Conservation (phyloP, 1,140 invertebrate species). For the Augochlora pura region DNA sequence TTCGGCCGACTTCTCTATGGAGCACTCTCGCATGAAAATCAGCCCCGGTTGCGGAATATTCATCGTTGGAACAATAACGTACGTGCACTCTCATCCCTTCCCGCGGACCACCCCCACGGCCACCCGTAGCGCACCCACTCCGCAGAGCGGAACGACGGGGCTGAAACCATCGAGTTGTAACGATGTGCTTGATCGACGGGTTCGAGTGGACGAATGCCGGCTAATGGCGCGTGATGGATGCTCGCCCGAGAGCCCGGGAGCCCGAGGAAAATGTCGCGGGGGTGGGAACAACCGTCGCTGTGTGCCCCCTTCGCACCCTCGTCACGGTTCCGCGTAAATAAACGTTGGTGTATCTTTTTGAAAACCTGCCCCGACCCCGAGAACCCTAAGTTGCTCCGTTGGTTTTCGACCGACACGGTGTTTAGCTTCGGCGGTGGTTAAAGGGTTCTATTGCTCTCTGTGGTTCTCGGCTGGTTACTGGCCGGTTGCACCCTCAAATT, state of each 20-base stretch:
- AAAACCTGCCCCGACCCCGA: too few species aligned
- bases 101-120: background rate
- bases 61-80: conserved; percentile 31
- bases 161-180: conserved; percentile 12
- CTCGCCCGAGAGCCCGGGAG: too few species aligned
- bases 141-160: background rate
- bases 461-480: too few species aligned
- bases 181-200: conserved; percentile 17
- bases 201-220: conserved; percentile 20
- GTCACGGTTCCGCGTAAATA: too few species aligned
- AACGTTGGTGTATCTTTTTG: too few species aligned
- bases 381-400: too few species aligned
- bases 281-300: background rate
- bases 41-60: conserved; percentile 14
- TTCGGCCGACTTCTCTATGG: conserved; percentile 7
- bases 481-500: too few species aligned
- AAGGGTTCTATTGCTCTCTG: too few species aligned
- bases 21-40: conserved; percentile 12
- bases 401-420: too few species aligned
- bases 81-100: conserved; percentile 13
- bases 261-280: background rate
- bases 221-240: conserved; percentile 34
- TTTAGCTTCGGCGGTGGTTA: too few species aligned
- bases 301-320: too few species aligned
- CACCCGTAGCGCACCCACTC: background rate